phyloP scores from a whole-genome alignment of 1,140 invertebrate species.

The Zaprionus capensis region DNA sequence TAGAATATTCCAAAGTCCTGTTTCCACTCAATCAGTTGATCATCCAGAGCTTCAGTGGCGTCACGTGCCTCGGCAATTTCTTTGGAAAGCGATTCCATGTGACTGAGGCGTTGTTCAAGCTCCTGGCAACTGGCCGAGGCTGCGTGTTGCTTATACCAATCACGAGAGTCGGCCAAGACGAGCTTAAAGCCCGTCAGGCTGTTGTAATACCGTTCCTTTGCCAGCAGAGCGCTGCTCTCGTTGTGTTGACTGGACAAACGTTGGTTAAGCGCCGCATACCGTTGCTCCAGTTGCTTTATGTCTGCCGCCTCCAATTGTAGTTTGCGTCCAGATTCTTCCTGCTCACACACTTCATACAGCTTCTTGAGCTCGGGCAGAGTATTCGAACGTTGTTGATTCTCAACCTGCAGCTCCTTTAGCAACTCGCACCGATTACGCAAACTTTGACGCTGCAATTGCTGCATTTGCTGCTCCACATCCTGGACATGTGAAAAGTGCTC shows the following conservation, averaged over 20 bases:
- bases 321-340: slow-evolving; percentile 65
- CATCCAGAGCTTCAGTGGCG: slow-evolving; percentile 60
- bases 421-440: slow-evolving; percentile 71
- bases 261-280: slow-evolving; percentile 53
- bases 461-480: slow-evolving; percentile 71
- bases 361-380: slow-evolving; percentile 59
- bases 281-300: slow-evolving; percentile 73
- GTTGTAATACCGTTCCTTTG: slow-evolving; percentile 82
- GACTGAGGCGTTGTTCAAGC: slow-evolving; percentile 75
- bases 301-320: slow-evolving; percentile 68
- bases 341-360: slow-evolving; percentile 72
- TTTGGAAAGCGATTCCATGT: slow-evolving; percentile 76
- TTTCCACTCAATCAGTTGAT: slow-evolving; percentile 76
- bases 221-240: slow-evolving; percentile 56
- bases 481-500: slow-evolving; percentile 70
- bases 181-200: slow-evolving; percentile 81
- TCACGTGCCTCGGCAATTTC: slow-evolving; percentile 73
- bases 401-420: slow-evolving; percentile 53
- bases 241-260: slow-evolving; percentile 53
- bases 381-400: slow-evolving; percentile 37
- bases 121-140: slow-evolving; percentile 70
- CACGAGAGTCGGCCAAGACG: slow-evolving; percentile 77
- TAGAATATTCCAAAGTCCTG: slow-evolving; percentile 80
- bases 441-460: slow-evolving; percentile 71
- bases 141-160: slow-evolving; percentile 84